phyloP scores from a whole-genome alignment of 2,113 vertebrate species.

The Haemorhous mexicanus region DNA sequence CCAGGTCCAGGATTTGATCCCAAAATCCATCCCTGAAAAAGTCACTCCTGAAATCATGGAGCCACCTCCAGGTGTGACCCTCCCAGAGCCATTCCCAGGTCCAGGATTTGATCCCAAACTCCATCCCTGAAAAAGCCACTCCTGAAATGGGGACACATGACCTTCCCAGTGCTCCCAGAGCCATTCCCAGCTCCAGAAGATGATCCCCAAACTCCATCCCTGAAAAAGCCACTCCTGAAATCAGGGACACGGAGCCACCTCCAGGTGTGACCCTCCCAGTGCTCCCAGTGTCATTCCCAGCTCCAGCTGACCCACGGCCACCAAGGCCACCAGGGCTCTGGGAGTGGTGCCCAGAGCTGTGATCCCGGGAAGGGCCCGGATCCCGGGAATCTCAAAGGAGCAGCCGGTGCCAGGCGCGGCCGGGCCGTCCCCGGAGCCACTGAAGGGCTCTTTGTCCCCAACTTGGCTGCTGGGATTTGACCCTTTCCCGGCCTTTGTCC shows the following conservation, averaged over 20 bases:
- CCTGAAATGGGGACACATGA: background rate
- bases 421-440: background rate
- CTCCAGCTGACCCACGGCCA: background rate
- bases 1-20: no score
- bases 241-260: no score
- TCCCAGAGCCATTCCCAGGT: no score
- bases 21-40: no score
- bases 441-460: background rate
- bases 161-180: fast-evolving
- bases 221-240: no score
- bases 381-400: background rate
- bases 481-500: background rate
- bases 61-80: no score
- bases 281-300: fast-evolving
- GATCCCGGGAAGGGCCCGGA: background rate
- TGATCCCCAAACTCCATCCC: no score
- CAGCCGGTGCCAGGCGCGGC: background rate
- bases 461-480: fast-evolving
- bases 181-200: background rate
- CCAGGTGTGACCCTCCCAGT: background rate
- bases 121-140: fast-evolving
- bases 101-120: no score
- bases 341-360: background rate
- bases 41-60: no score
- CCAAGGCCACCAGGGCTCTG: background rate